A percentile compares a stretch with the other conserved stretches of the same genome.
Evolutionary conservation across 2,797 vertebrate genomes (phyloP).

Genomic region (Babyrousa celebensis): DNA sequence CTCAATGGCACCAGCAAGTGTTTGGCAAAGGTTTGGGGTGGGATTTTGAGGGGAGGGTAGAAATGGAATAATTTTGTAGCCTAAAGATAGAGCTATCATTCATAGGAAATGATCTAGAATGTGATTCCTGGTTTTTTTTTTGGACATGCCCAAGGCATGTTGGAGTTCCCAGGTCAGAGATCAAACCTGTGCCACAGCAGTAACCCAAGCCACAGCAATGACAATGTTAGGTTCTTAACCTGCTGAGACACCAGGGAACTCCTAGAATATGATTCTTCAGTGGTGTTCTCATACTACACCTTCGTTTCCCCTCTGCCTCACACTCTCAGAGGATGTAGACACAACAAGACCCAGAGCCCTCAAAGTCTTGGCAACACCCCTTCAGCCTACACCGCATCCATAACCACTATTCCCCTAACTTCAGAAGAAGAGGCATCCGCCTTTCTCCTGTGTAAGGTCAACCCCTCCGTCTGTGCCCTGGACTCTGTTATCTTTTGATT

Average conservation of each 20-base stretch:
- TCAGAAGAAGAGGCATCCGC: neutral
- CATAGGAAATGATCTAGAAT: neutral
- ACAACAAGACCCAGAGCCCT: neutral
- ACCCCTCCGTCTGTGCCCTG: neutral
- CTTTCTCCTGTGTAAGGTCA: neutral
- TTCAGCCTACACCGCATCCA: neutral
- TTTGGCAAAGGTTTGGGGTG: slow-evolving; percentile 27
- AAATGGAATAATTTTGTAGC: slow-evolving; percentile 35
- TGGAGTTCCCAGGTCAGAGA: too few relatives aligned
- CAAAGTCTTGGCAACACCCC: neutral
- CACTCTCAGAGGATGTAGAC: neutral
- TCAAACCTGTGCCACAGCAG: too few relatives aligned
- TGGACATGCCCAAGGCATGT: too few relatives aligned
- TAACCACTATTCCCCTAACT: neutral
- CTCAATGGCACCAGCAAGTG: neutral
- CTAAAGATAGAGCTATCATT: neutral
- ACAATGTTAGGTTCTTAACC: too few relatives aligned
- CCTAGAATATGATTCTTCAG: neutral
- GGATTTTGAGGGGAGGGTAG: neutral
- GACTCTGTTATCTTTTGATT: slow-evolving; percentile 3
- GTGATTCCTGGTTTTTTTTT: neutral
- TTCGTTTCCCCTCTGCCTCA: neutral
- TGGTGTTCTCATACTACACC: neutral
- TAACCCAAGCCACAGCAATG: too few relatives aligned
- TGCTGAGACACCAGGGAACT: too few relatives aligned